Base-by-base conservation (phyloP, 92 coral and sea anemone species). In the Pocillopora meandrina region DNA sequence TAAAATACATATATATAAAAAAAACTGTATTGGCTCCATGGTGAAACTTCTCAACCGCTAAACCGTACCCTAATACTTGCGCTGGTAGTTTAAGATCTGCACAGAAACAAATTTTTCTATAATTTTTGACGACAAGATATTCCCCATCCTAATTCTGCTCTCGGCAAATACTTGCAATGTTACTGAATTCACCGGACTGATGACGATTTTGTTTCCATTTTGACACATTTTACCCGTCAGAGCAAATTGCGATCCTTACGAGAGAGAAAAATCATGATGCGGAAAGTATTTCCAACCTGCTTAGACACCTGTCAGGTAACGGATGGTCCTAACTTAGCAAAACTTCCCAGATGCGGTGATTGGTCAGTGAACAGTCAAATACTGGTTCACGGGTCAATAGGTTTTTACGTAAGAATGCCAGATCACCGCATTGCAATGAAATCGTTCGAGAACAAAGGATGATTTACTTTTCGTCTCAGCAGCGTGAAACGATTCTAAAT, bases 341-440 rank as follows among this genome's bases (percentile, higher is more conserved):
- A 42, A 12, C 76, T 57, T 10, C 59, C 21, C 76, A 34, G 70
- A 36, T 31, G 69, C 60, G 19, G 11, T 72, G 86, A 82, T 83
- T 83, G 80, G 86, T 62, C 80, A 73, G 63, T 61, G 79, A 55
- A 10, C 61, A 26, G 34, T 74, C 78, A 52, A 74, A 52, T 20
- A 74, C 63, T 52, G 16, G 72, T 20, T 52, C 16, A 74, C 86
- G 33, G 86, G 86, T 83, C 72, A 61, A 83, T 72, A 64, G 86
- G 86, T 73, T 72, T 82, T 82, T 82, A 82, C 86, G 86, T 82
- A 82, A 81, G 86, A 82, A 73, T 74, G 86, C 68, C 79, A 73
- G 55, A 73, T 83, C 86, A 74, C 80, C 14, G 85, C 77, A 16
- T 17, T 59, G 65, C 33, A 52, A 62, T 52, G 72, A 47, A 74